Evolutionary conservation across 2,888 invertebrate genomes (phyloP), one percentile per base, ranked within the genome.

Genomic region (Leucophora obtusa): DNA sequence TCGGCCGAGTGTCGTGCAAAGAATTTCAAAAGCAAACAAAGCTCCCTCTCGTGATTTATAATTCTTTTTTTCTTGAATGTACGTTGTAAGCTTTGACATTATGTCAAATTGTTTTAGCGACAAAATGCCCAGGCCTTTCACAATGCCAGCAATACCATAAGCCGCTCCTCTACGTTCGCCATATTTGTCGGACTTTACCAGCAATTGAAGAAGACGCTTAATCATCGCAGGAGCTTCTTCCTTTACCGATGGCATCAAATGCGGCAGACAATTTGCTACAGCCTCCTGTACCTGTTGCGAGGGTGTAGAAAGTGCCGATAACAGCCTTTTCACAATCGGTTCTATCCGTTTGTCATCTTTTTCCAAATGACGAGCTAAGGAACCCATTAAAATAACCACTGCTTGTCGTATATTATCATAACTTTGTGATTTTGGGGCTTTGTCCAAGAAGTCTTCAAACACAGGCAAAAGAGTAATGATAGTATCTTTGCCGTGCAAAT

Each of bases 251-350:
- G 97, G 96, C 83, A 99, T 97, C 79, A 99, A 91, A 85, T 97
- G 96, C 0, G 98, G 98, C 81, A 99, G 91, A 88, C 99, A 99
- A 90, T 97, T 97, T 56, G 98, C 96, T 0, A 99, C 98, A 0
- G 99, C 96, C 91, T 98, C 98, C 92, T 99, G 99, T 0, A 99
- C 98, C 92, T 97, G 96, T 89, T 99, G 98, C 50, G 98, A 98
- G 11, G 99, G 99, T 50, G 99, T 99, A 43, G 96, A 96, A 5
- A 99, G 92, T 0, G 98, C 96, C 65, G 96, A 94, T 66, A 99
- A 94, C 58, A 99, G 92, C 77, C 98, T 93, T 85, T 94, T 93
- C 9, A 99, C 95, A 86, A 99, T 99, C n/a, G 98, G 98, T 87
- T 96, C 95, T 85, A 98, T 95, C 86, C 97, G 92, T 3, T 94